Conservation (phyloP, 2,888 invertebrate genomes). For the Eumerus sabulonum region DNA sequence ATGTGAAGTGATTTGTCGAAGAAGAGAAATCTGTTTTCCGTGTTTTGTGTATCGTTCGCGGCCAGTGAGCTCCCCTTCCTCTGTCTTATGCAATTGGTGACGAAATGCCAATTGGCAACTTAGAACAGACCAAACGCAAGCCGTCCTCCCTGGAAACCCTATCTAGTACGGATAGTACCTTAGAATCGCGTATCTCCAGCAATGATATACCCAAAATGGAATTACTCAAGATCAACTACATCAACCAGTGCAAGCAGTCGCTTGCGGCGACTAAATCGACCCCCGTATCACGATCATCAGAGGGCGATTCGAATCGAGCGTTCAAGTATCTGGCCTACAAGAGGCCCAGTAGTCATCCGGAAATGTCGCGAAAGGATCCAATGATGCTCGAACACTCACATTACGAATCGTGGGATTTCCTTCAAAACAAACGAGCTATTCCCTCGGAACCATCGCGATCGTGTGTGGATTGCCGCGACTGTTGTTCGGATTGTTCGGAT, state of each 20-base stretch:
- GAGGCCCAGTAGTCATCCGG: slow-evolving; percentile 46
- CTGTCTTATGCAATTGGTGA: slow-evolving; percentile 41
- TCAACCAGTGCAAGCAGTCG: slow-evolving; percentile 76
- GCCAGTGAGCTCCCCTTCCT: not conserved
- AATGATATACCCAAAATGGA: slow-evolving; percentile 78
- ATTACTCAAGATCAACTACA: slow-evolving; percentile 77
- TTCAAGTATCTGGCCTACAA: slow-evolving; percentile 67
- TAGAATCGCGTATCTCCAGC: slow-evolving; percentile 76
- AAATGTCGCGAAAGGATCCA: slow-evolving; percentile 53
- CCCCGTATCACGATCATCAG: slow-evolving; percentile 40
- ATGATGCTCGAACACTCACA: slow-evolving; percentile 19
- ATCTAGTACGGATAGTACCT: slow-evolving; percentile 72
- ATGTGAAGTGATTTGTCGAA: slow-evolving; percentile 14
- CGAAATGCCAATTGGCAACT: slow-evolving; percentile 74
- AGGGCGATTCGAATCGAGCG: slow-evolving; percentile 33
- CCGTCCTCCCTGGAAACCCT: slow-evolving; percentile 60
- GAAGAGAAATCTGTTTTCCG: slow-evolving; percentile 20
- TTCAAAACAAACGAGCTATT: slow-evolving; percentile 70
- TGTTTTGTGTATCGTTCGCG: not conserved
- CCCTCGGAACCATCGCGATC: slow-evolving; percentile 15
- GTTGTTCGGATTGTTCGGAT: slow-evolving; percentile 71
- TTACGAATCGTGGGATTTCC: slow-evolving; percentile 74
- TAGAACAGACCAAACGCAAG: slow-evolving; percentile 70
- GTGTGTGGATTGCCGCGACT: slow-evolving; percentile 59
- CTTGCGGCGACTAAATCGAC: slow-evolving; percentile 39